Conservation (phyloP, 2,888 invertebrate species). For the Protonemura montana region DNA sequence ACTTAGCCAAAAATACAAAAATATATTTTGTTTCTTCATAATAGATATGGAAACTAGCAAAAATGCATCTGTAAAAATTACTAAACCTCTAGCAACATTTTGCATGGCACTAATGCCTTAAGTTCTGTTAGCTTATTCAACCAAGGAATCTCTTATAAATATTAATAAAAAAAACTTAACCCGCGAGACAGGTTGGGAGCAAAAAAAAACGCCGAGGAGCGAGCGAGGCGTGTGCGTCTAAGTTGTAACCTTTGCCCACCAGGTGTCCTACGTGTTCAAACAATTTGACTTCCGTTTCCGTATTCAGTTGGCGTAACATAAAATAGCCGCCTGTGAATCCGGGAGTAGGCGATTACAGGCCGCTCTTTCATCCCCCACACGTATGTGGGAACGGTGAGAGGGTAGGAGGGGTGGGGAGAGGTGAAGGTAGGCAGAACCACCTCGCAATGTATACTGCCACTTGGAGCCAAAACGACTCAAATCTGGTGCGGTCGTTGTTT, state of each 20-base stretch:
- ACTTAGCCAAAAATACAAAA: too few relatives aligned
- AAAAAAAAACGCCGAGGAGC: neutral
- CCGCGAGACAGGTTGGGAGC: neutral
- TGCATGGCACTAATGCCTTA: conserved; percentile 23
- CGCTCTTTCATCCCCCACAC: neutral
- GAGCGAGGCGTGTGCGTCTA: neutral
- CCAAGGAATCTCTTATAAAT: conserved; percentile 41
- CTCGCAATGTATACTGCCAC: neutral
- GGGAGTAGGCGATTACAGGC: neutral
- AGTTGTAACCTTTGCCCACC: conserved; percentile 15
- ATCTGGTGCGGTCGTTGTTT: too few relatives aligned
- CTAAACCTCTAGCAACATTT: too few relatives aligned
- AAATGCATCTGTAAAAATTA: too few relatives aligned
- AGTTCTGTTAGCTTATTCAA: conserved; percentile 29
- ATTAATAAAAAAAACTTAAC: conserved; percentile 36
- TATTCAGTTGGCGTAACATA: conserved; percentile 24
- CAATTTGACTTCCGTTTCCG: conserved; percentile 22
- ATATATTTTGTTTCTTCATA: too few relatives aligned
- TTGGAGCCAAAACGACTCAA: too few relatives aligned
- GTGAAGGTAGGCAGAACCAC: neutral
- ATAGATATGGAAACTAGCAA: too few relatives aligned
- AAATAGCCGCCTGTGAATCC: neutral
- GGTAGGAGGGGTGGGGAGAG: neutral
- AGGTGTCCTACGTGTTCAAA: conserved; percentile 38
- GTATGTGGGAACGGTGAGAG: neutral